A percentile compares a stretch with the other conserved stretches of the same genome.
phyloP scores from a whole-genome alignment of 2,888 invertebrate genomes.

The Drosophila vallismaia region DNA sequence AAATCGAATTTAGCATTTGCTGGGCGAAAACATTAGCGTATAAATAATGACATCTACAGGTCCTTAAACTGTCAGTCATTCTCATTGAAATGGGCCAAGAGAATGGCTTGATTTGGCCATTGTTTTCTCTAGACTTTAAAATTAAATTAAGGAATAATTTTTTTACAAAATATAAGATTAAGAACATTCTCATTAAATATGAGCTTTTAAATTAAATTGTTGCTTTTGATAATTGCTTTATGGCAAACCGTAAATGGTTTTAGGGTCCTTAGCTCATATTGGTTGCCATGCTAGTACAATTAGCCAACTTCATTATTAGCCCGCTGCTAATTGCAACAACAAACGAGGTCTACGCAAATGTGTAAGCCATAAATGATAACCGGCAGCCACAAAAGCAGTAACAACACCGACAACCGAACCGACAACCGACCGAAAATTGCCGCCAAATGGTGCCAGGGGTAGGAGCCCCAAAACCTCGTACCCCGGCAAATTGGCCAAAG shows the following conservation, averaged over 20 bases:
- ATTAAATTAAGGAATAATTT: too few relatives aligned
- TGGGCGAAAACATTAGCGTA: constrained; percentile 54
- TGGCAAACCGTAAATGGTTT: constrained; percentile 38
- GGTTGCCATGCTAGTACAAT: constrained; percentile 41
- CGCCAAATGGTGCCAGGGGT: constrained; percentile 32
- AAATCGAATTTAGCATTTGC: constrained; percentile 56
- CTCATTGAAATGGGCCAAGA: constrained; percentile 27
- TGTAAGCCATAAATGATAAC: constrained; percentile 78
- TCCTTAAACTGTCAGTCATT: constrained; percentile 36
- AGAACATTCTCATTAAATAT: too few relatives aligned
- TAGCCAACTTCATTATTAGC: constrained; percentile 60
- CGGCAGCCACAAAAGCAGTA: constrained; percentile 54
- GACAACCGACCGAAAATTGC: constrained; percentile 45
- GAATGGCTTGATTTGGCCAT: constrained; percentile 24
- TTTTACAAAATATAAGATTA: too few relatives aligned
- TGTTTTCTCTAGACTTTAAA: background rate
- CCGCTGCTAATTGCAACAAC: constrained; percentile 51
- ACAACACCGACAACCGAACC: constrained; percentile 44
- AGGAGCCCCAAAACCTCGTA: constrained; percentile 7
- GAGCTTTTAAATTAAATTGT: background rate
- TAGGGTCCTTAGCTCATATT: constrained; percentile 26
- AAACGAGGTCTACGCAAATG: constrained; percentile 58
- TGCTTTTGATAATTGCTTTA: constrained; percentile 37
- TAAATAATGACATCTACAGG: constrained; percentile 51
- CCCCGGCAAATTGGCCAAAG: constrained; percentile 72